Evolutionary conservation across 2,797 vertebrate species (phyloP), one percentile per base, ranked within the genome.

Genomic region (Manis pentadactyla): DNA sequence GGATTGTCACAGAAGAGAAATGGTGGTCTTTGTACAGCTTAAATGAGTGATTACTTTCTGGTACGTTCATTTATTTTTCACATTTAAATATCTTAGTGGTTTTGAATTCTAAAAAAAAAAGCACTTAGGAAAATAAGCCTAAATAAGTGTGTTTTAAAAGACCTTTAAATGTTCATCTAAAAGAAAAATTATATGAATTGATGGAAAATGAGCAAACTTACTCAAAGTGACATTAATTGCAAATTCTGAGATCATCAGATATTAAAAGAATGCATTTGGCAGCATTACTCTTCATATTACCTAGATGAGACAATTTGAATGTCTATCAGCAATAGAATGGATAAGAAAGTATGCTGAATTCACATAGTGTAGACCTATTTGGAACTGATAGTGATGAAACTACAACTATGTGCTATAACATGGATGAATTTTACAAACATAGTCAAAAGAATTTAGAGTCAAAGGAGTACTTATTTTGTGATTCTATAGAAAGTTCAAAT

Each of bases 121-220:
- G n/a, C n/a, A n/a, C 15, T 71, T 61, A 82, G 4, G 18, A 82
- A 91, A 88, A 63, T 86, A 63, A 69, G 4, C 18, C 81, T 94
- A 66, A 85, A 61, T 34, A 46, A 17, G 13, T 68, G 17, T 42
- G n/a, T 78, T 89, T 89, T 66, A 51, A 34, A 91, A 96, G n/a
- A 57, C 19, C 31, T 94, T 91, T 37, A 89, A 59, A 86, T 71
- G n/a, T 82, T 94, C 15, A 74, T 87, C 63, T 92, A n/a, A 86
- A 86, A 42, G 9, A 77, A 73, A 79, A 37, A 49, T 18, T 71
- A 27, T 15, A 27, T 83, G 29, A 89, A 57, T 83, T 55, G 10
- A 12, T 86, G 13, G 6, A 73, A 85, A 90, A 78, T 81, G 23
- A 79, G 7, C 3, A 91, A 81, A 66, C 39, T 49, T 90, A 59